These are phyloP conservation scores for Mycetomoellerius zeteki DNA, from an alignment of 1,140 invertebrate genomes.

Conservation along the genomic window DNA sequence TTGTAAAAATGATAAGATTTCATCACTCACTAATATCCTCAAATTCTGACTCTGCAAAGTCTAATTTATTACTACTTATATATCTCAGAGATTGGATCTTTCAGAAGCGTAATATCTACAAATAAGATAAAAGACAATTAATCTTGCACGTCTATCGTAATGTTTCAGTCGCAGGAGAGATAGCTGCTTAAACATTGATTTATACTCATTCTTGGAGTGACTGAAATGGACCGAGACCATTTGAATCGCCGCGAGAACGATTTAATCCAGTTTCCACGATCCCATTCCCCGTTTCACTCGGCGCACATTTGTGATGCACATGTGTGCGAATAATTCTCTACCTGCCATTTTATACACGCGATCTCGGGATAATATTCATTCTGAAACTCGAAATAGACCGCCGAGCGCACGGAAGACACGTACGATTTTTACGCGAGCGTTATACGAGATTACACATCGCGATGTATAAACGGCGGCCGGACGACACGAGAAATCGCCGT, in stretches of 20 bases:
- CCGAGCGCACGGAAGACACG: not conserved
- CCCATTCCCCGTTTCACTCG: constrained; percentile 18
- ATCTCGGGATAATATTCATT: not conserved
- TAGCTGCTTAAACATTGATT: not conserved
- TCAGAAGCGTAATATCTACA: not conserved
- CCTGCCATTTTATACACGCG: constrained; percentile 27
- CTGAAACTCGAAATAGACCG: not conserved
- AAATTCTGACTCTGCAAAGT: constrained; percentile 2
- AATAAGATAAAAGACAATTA: constrained; percentile 1
- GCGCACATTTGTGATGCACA: not conserved
- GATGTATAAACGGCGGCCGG: not conserved
- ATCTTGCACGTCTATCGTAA: not conserved
- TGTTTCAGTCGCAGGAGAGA: too few species aligned
- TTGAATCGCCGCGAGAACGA: constrained; percentile 25
- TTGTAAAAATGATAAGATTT: constrained; percentile 5
- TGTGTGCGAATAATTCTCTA: not conserved
- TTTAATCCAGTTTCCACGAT: constrained; percentile 39
- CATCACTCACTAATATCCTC: not conserved
- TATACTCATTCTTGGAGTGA: not conserved
- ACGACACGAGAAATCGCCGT: not conserved
- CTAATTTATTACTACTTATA: not conserved
- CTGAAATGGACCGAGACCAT: too few species aligned
- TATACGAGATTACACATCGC: not conserved
- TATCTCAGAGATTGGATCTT: not conserved
- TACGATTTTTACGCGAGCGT: not conserved